Percentiles rank a stretch among this genome's conserved stretches.
Evolutionary conservation across 2,113 vertebrate genomes (phyloP).

Genomic region (Ictalurus furcatus): DNA sequence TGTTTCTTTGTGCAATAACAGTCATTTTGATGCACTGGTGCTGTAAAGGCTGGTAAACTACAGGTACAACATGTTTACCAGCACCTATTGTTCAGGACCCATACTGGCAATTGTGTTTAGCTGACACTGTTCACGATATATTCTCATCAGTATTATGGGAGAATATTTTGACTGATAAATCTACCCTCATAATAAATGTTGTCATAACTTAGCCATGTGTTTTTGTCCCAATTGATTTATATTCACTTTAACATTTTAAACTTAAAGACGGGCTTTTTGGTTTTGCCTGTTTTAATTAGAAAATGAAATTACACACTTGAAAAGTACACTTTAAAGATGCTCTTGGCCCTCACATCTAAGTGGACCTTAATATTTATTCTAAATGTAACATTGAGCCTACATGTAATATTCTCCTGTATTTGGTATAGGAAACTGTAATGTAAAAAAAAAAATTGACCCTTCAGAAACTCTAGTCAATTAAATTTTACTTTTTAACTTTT

Average conservation of each 20-base stretch:
- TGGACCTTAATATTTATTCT: background rate
- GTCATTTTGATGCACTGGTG: slow-evolving; percentile 37
- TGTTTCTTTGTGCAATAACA: slow-evolving; percentile 46
- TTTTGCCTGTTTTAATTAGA: background rate
- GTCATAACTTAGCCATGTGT: slow-evolving; percentile 1
- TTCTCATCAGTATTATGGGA: slow-evolving; percentile 19
- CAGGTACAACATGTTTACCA: slow-evolving; percentile 24
- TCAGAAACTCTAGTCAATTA: background rate
- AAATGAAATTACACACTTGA: background rate
- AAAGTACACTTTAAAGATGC: background rate
- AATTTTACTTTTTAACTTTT: background rate
- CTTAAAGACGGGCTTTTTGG: background rate
- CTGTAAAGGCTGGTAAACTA: slow-evolving; percentile 36
- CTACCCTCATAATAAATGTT: slow-evolving; percentile 21
- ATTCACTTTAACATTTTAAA: background rate
- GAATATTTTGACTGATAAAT: slow-evolving; percentile 26
- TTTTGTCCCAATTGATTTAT: slow-evolving; percentile 16
- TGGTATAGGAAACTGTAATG: background rate
- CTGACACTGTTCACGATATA: background rate
- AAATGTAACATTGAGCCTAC: background rate
- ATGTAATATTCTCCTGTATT: background rate
- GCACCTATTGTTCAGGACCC: slow-evolving; percentile 17
- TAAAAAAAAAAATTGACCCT: background rate
- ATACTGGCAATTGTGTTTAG: slow-evolving; percentile 23
- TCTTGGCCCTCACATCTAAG: background rate